Conservation (phyloP, 2,888 invertebrate species). For the Synanthedon andrenaeformis region DNA sequence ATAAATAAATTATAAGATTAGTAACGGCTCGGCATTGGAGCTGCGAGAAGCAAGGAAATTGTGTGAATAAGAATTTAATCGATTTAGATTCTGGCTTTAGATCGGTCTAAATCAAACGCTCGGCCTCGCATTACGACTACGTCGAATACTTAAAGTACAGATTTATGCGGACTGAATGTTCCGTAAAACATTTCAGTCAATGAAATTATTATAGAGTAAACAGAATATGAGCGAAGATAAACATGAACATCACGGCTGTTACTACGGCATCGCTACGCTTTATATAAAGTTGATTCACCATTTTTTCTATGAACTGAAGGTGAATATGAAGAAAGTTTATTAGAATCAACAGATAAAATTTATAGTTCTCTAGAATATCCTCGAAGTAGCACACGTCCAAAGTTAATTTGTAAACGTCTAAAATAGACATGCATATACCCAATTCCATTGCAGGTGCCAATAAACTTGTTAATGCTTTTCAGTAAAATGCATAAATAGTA, state of each 20-base stretch:
- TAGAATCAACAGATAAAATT: constrained; percentile 51
- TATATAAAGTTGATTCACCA: constrained; percentile 39
- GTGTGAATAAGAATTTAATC: constrained; percentile 4
- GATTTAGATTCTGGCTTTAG: constrained; percentile 5
- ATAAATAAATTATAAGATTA: no score
- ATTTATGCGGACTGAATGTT: constrained; percentile 14
- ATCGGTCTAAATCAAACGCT: constrained; percentile 3
- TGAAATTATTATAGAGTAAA: constrained; percentile 61
- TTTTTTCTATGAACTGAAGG: constrained; percentile 40
- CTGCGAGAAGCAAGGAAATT: neutral
- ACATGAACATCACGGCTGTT: constrained; percentile 48
- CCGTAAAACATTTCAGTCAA: constrained; percentile 49
- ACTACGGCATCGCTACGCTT: constrained; percentile 23
- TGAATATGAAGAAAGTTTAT: constrained; percentile 59
- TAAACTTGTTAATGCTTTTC: no score
- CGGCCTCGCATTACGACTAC: constrained; percentile 3
- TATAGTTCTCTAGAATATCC: constrained; percentile 52
- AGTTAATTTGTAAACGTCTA: constrained; percentile 3
- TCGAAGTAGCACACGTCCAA: constrained; percentile 51
- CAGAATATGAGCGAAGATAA: constrained; percentile 51
- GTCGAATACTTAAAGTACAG: constrained; percentile 7
- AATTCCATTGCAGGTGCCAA: no score
- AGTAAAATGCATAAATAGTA: no score
- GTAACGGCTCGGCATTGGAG: neutral
- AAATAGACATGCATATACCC: no score